Evolutionary conservation across 2,888 invertebrate genomes (phyloP).

Genomic region (Crocallis elinguaria): DNA sequence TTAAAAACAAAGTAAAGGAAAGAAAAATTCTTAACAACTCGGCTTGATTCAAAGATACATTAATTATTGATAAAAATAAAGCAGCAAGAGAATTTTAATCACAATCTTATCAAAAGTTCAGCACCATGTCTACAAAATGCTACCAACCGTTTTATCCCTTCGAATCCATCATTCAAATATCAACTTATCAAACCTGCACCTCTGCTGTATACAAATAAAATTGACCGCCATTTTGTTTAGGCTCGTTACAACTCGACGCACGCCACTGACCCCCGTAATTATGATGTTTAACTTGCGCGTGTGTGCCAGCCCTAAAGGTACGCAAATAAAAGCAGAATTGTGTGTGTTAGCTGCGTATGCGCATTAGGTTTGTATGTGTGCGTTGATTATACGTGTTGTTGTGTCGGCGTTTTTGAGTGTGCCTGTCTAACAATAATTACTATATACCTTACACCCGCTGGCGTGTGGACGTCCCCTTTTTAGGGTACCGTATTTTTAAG

Average conservation of each 20-base stretch:
- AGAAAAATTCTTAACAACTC: conserved; percentile 6
- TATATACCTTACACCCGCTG: conserved; percentile 79
- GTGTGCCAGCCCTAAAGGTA: conserved; percentile 38
- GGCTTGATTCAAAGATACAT: conserved; percentile 21
- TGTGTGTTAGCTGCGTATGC: conserved; percentile 23
- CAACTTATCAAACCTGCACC: conserved; percentile 69
- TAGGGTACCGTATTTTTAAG: conserved; percentile 37
- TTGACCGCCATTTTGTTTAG: conserved; percentile 82
- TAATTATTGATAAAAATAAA: conserved; percentile 22
- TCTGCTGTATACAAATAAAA: conserved; percentile 67
- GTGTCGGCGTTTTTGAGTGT: conserved; percentile 79
- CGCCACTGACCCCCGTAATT: conserved; percentile 82
- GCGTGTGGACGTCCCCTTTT: conserved; percentile 47
- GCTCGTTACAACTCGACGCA: conserved; percentile 82
- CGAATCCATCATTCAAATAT: conserved; percentile 51
- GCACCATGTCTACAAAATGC: conserved; percentile 37
- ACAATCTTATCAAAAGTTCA: conserved; percentile 25
- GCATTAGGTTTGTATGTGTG: conserved; percentile 24
- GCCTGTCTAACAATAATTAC: conserved; percentile 74
- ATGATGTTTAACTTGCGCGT: conserved; percentile 56
- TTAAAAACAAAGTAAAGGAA: conserved; percentile 4
- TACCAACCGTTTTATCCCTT: conserved; percentile 48
- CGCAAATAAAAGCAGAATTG: conserved; percentile 32
- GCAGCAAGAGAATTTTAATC: conserved; percentile 9
- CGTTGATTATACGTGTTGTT: conserved; percentile 45